Evolutionary conservation across 1,140 invertebrate genomes (phyloP).

Genomic region (Triops longicaudatus): DNA sequence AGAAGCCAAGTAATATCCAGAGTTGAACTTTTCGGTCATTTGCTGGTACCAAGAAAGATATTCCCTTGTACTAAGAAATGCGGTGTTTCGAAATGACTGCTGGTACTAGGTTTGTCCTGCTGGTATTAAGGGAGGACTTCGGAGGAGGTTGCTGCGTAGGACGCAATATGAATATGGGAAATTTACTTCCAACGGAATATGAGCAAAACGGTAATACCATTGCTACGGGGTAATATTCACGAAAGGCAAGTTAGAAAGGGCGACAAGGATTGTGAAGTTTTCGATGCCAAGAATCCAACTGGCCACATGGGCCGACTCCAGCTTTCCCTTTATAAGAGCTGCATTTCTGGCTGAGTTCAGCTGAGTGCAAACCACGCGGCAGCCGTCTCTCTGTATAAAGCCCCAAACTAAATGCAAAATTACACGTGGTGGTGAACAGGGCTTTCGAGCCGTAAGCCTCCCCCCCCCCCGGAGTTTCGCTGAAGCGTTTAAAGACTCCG

Average conservation of each 20-base stretch:
- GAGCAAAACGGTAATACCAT: not conserved
- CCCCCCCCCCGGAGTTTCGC: not conserved
- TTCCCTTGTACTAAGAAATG: too few species aligned
- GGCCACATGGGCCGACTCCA: conserved; percentile 22
- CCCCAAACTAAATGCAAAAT: conserved; percentile 28
- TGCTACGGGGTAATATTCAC: not conserved
- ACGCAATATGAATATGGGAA: not conserved
- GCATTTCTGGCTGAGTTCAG: conserved; percentile 28
- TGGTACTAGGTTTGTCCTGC: too few species aligned
- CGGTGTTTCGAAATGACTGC: too few species aligned
- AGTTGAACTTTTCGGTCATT: too few species aligned
- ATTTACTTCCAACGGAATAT: not conserved
- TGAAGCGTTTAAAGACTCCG: conserved; percentile 22
- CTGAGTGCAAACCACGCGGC: conserved; percentile 27
- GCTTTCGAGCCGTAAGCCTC: conserved; percentile 28
- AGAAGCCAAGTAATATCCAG: too few species aligned
- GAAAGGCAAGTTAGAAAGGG: not conserved
- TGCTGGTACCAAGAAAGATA: too few species aligned
- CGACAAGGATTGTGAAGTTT: conserved; percentile 16
- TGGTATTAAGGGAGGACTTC: too few species aligned
- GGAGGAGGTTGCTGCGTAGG: not conserved
- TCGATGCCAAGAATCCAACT: conserved; percentile 17
- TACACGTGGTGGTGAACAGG: conserved; percentile 29
- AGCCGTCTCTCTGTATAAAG: conserved; percentile 11
- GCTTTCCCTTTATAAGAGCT: conserved; percentile 28